A percentile compares a stretch with the other conserved stretches of the same genome.
Evolutionary conservation across 1,140 invertebrate genomes (phyloP).

Genomic region (Drosophila erecta): DNA sequence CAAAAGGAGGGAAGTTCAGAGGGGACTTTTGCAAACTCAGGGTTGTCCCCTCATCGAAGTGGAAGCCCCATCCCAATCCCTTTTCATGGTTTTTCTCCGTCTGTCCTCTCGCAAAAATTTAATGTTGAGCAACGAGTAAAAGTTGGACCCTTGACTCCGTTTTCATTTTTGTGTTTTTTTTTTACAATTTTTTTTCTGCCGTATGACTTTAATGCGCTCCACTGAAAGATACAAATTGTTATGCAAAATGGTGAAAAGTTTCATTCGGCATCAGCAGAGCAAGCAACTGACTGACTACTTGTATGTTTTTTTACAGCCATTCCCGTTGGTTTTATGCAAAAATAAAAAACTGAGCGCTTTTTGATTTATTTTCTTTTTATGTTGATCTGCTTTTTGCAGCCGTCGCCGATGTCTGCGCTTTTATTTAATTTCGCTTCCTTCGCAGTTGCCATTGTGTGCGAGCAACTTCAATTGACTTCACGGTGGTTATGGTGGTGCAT

Average conservation of each 20-base stretch:
- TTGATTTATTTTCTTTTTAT: constrained; percentile 83
- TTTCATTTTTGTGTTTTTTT: not conserved
- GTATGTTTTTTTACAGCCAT: constrained; percentile 20
- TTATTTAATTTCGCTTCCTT: constrained; percentile 71
- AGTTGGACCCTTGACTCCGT: constrained; percentile 70
- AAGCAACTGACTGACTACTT: constrained; percentile 50
- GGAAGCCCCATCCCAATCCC: constrained; percentile 39
- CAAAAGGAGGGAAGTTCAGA: not conserved
- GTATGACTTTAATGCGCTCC: constrained; percentile 80
- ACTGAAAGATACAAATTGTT: constrained; percentile 83
- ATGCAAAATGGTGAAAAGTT: constrained; percentile 83
- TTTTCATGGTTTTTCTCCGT: constrained; percentile 51
- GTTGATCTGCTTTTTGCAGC: constrained; percentile 75
- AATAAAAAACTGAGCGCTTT: constrained; percentile 23
- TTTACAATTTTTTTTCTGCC: constrained; percentile 22
- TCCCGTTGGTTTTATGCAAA: constrained; percentile 68
- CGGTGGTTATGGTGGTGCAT: constrained; percentile 37
- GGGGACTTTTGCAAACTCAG: not conserved
- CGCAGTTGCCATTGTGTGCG: constrained; percentile 45
- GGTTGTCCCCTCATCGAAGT: constrained; percentile 10
- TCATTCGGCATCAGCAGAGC: constrained; percentile 59
- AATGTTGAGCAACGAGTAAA: constrained; percentile 80
- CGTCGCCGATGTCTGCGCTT: constrained; percentile 57
- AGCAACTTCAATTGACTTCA: constrained; percentile 76
- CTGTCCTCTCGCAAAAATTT: constrained; percentile 54